Percentiles rank a stretch among this genome's conserved stretches.
phyloP scores from a whole-genome alignment of 2,888 invertebrate species.

The Palloptera scutellata region DNA sequence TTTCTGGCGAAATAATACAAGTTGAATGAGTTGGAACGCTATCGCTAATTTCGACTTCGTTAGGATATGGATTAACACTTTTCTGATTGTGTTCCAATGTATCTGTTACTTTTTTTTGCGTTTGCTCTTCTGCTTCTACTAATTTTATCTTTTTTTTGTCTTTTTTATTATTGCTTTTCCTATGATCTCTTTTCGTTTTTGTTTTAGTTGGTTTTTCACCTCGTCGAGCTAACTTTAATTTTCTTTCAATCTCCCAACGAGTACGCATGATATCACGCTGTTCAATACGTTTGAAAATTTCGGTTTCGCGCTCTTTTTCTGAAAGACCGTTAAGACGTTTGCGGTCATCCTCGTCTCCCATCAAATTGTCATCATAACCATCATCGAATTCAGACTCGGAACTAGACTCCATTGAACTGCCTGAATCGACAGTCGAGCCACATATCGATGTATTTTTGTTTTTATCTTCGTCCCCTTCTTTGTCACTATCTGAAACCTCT shows the following conservation, averaged over 20 bases:
- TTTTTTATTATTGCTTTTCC: constrained; percentile 40
- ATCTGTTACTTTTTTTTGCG: constrained; percentile 20
- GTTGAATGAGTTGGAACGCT: neutral
- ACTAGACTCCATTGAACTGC: constrained; percentile 57
- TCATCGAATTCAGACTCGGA: constrained; percentile 92
- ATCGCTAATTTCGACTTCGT: constrained; percentile 24
- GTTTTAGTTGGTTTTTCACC: constrained; percentile 71
- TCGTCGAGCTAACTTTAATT: constrained; percentile 83
- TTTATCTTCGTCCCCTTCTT: constrained; percentile 64
- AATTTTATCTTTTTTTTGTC: constrained; percentile 29
- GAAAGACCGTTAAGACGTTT: constrained; percentile 90
- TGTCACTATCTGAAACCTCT: constrained; percentile 79
- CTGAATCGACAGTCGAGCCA: constrained; percentile 49
- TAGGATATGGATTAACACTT: constrained; percentile 19
- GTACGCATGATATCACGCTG: constrained; percentile 93
- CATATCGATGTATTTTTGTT: constrained; percentile 19
- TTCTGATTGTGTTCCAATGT: constrained; percentile 11
- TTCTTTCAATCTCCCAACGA: constrained; percentile 94
- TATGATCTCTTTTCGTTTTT: constrained; percentile 67
- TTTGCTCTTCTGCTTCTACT: constrained; percentile 15
- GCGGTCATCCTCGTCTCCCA: constrained; percentile 96
- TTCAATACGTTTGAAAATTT: constrained; percentile 96
- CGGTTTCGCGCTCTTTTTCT: constrained; percentile 96
- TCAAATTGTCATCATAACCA: constrained; percentile 95
- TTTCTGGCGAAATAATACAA: neutral